phyloP scores from a whole-genome alignment of 2,113 vertebrate species.

The Gila orcuttii region DNA sequence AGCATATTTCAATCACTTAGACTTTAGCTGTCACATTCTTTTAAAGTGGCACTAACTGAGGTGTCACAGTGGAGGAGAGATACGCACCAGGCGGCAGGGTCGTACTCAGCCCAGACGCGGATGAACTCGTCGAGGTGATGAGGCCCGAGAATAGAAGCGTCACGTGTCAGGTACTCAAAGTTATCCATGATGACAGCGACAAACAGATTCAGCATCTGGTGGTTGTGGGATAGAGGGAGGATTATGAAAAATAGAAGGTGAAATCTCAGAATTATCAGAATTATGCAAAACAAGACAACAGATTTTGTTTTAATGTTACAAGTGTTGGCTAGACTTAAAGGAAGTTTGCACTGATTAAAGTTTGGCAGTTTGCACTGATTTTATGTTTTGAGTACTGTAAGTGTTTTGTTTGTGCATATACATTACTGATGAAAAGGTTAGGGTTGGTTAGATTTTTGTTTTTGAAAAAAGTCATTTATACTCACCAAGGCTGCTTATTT shows the following conservation, averaged over 20 bases:
- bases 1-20: slow-evolving; percentile 4
- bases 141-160: slow-evolving; percentile 96
- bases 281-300: not conserved
- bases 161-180: slow-evolving; percentile 96
- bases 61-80: not conserved
- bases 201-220: slow-evolving; percentile 97
- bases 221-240: not conserved
- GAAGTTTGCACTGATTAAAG: not conserved
- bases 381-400: not conserved
- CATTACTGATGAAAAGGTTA: not conserved
- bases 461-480: not conserved
- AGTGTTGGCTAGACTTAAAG: not conserved
- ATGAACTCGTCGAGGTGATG: slow-evolving; percentile 99
- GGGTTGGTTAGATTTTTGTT: not conserved
- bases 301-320: not conserved
- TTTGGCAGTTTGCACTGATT: not conserved
- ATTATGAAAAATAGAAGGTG: not conserved
- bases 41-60: slow-evolving; percentile 8
- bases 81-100: slow-evolving; percentile 95
- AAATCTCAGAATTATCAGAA: not conserved
- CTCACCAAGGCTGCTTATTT: not conserved
- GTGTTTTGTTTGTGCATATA: not conserved
- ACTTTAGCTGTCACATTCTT: slow-evolving; percentile 28
- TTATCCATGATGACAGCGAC: slow-evolving; percentile 99
- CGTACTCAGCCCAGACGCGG: slow-evolving; percentile 97